phyloP scores from a whole-genome alignment of 2,797 vertebrate genomes.

The Tympanoctomys barrerae region DNA sequence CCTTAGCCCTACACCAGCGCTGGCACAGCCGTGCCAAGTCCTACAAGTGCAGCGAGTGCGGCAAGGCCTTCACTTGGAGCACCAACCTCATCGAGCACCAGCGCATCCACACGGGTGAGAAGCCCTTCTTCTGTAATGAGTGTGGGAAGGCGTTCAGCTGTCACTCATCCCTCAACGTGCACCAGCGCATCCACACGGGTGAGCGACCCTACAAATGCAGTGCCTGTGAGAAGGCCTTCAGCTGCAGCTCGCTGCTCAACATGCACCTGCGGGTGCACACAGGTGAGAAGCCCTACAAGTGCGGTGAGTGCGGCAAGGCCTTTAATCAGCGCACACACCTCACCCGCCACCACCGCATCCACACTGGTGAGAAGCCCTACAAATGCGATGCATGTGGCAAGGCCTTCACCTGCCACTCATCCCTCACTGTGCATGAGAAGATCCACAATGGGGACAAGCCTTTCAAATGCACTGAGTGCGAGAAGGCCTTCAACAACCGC shows the following conservation, averaged over 20 bases:
- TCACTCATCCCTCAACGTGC: constrained; percentile 53
- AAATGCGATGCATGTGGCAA: constrained; percentile 56
- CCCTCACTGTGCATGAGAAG: constrained; percentile 59
- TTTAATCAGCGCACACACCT: constrained; percentile 81
- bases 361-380: constrained; percentile 76
- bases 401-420: constrained; percentile 77
- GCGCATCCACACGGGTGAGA: constrained; percentile 54
- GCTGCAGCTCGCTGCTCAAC: constrained; percentile 74
- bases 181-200: constrained; percentile 59
- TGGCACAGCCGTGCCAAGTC: constrained; percentile 57
- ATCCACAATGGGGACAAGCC: constrained; percentile 67
- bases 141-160: constrained; percentile 79
- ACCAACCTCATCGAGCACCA: constrained; percentile 61
- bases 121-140: constrained; percentile 72
- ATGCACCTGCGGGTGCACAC: constrained; percentile 71
- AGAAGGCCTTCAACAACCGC: constrained; percentile 65
- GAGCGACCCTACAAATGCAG: constrained; percentile 69
- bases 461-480: constrained; percentile 53
- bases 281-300: constrained; percentile 66
- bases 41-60: constrained; percentile 18
- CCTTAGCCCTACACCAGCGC: constrained; percentile 50
- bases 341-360: constrained; percentile 71
- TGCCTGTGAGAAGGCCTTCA: constrained; percentile 74
- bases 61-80: constrained; percentile 77
- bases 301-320: constrained; percentile 67